Evolutionary conservation across 2,888 invertebrate genomes (phyloP), one percentile per base, ranked within the genome.

Genomic region (Acanthosoma haemorrhoidale): DNA sequence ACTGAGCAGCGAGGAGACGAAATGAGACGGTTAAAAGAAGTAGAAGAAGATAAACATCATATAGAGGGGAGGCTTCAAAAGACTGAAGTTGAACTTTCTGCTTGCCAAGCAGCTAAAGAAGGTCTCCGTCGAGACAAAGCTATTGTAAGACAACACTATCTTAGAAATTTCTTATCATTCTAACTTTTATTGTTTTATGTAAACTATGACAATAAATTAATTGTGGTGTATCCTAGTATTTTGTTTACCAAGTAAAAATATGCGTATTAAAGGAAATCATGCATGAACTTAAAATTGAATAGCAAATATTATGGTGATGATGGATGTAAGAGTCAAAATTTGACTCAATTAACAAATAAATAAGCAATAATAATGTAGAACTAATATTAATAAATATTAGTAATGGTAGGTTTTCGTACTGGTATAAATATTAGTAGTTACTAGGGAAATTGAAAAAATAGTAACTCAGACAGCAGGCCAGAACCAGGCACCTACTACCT

Each of bases 41-140:
- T 90, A n/a, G 90, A 92, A 75, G 88, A 88, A 68, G 92, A 94
- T 77, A 86, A 90, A 74, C 84, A 86, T 61, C 85, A 88, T 75
- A 80, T 92, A 25, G 90, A 91, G 75, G 84, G 86, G 61, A 86
- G 90, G 72, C 82, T 94, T 69, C 88, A 91, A 77, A 91, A 91
- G 77, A 82, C 88, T 15, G 92, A 94, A 76, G 84, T 88, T 0
- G 94, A 95, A 78, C 83, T 94, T 32, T 87, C 87, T 70, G 84
- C 89, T 1, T 83, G 86, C 38, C 91, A 91, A 77, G 81, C 89
- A 4, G 83, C 89, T 9, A 84, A 87, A 75, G 92, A 92, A 75
- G 86, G 85, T 36, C 81, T 92, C 38, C 85, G 88, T 71, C 84
- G 88, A 75, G 92, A 92, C 78, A 92, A 91, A 79, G 86, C 87